A percentile compares a stretch with the other conserved stretches of the same genome.
phyloP scores from a whole-genome alignment of 2,888 invertebrate species.

The Sericinus montela region DNA sequence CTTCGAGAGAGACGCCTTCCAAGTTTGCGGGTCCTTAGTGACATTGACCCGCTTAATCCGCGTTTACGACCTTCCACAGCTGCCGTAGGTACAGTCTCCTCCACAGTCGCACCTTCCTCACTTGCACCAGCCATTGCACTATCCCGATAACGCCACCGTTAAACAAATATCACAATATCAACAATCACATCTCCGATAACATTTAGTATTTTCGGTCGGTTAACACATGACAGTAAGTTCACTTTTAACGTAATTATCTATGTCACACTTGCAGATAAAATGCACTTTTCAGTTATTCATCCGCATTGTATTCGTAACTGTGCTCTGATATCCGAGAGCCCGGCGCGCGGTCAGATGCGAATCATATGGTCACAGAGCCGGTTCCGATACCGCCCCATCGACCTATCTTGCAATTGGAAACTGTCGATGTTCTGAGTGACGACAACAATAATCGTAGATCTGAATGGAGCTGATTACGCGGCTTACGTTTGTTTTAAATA shows the following conservation, averaged over 20 bases:
- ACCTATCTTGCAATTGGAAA: constrained; percentile 26
- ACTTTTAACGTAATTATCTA: constrained; percentile 1
- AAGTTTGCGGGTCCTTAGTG: constrained; percentile 68
- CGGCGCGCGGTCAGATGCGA: constrained; percentile 37
- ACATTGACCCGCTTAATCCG: constrained; percentile 71
- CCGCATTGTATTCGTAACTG: constrained; percentile 50
- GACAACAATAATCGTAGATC: constrained; percentile 26
- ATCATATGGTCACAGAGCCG: constrained; percentile 68
- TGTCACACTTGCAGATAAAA: neutral
- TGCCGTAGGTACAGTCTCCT: constrained; percentile 39
- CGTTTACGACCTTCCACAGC: constrained; percentile 50
- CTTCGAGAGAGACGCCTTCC: constrained; percentile 76
- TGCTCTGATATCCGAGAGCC: constrained; percentile 47
- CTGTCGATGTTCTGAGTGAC: constrained; percentile 30
- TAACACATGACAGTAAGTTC: constrained; percentile 22
- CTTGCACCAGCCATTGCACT: constrained; percentile 71
- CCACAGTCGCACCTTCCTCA: constrained; percentile 54
- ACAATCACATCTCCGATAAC: constrained; percentile 65
- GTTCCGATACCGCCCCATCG: constrained; percentile 39
- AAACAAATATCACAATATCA: constrained; percentile 41
- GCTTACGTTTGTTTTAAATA: constrained; percentile 48
- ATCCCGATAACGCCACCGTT: constrained; percentile 42
- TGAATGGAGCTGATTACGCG: constrained; percentile 29
- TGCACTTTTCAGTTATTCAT: constrained; percentile 57
- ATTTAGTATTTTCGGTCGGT: constrained; percentile 45